Base-by-base conservation (phyloP, 2,888 invertebrate genomes). In the Amiota mariae region DNA sequence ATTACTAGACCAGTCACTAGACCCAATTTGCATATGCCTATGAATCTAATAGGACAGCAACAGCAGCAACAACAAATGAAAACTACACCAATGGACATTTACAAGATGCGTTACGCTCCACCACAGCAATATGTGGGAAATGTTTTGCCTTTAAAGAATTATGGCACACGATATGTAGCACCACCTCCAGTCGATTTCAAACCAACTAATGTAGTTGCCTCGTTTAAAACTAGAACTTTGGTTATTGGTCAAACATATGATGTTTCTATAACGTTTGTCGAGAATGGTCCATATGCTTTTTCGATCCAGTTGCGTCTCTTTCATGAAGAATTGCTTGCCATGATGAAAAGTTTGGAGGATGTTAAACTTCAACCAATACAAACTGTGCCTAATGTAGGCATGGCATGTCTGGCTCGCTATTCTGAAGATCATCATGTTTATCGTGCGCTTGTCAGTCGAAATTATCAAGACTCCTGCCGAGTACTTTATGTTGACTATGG, bases 401-500 rank as follows among this genome's bases (percentile, higher is more conserved):
- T 94, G 15, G 94, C 95, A 0, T 96, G 95, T 83, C 91, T 96
- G 11, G 95, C 95, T 0, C 92, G 93, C 76, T 94, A 94, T 89
- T 91, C 93, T 0, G 93, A 92, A 76, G 94, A 94, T 82, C 91
- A 92, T 8, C 92, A 93, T 20, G 92, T 95, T 70, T 94, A 95
- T 82, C 91, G 96, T 79, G 95, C 95, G 49, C 93, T 96, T 54
- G 93, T 96, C 2, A 94, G 94, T 89, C 93, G 93, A 80, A 92
- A 95, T 61, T 93, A 93, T 54, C 93, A 93, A 75, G 93, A 93
- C 20, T 92, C 93, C 70, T 95, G 94, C 86, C 95, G 94, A 88
- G 92, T 96, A 8, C 94, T 94, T 84, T 96, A 95, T 88, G 94
- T 95, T 48, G 96, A 96, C 88, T 95, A 94, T 87, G 96, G 96